Evolutionary conservation across 92 coral and sea anemone species (phyloP), one percentile per base, ranked within the genome.

Genomic region (Porites divaricata): DNA sequence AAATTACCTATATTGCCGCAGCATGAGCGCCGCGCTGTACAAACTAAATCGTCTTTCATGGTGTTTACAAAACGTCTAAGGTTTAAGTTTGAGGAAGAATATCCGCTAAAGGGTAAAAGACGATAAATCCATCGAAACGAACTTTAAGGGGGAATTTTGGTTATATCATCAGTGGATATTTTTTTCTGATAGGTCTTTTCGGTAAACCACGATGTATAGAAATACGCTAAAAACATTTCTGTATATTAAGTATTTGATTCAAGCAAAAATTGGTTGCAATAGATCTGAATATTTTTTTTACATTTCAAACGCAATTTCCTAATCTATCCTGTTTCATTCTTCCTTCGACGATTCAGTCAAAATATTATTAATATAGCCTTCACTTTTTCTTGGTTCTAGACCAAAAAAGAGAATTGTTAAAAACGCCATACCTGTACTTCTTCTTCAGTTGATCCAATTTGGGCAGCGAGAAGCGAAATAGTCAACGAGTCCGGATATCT

Each of bases 381-480:
- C 53, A 11, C 13, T 67, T 68, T 73, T 48, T 22, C 19, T 22
- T 51, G 52, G 19, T 20, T 8, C 4, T 9, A 10, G 6, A n/a
- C 14, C 35, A 2, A 1, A 17, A 4, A 2, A n/a, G 11, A 26
- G 22, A 45, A 45, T 9, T 13, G 28, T 12, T 21, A 26, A 21
- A 24, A 25, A 14, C 66, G 16, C 1, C 45, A 28, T 76, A 92
- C 95, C 95, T 92, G 67, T 6, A 93, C 89, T 61, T 90, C 92
- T 24, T 88, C 96, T 15, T 86, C 83, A 50, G 94, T 88, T 1
- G 86, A 70, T 28, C 96, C 96, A 35, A 93, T 87, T 63, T 93
- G 92, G 20, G 96, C 96, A 1, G 96, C 96, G 19, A 93, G 83
- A 61, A 93, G 86, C 14, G 92, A 75, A 61, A 90, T 83, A 0